Percentiles rank a stretch among this genome's conserved stretches.
phyloP scores from a whole-genome alignment of 1,140 invertebrate genomes.

The Stegodyphus mimosarum region DNA sequence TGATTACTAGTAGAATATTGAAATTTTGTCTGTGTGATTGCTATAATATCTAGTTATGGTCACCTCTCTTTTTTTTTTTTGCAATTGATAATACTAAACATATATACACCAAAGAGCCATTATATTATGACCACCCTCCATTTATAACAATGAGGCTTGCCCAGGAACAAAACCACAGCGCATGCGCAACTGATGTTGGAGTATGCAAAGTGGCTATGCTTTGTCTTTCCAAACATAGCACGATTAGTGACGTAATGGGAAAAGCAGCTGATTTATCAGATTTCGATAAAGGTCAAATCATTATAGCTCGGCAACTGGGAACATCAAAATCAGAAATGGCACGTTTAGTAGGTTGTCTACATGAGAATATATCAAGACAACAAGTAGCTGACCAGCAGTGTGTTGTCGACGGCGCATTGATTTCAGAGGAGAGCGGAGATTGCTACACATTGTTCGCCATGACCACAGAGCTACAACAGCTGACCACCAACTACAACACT shows the following conservation, averaged over 20 bases:
- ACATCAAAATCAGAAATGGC: constrained; percentile 1
- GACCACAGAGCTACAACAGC: constrained; percentile 4
- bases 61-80: too few species aligned
- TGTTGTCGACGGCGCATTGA: neutral
- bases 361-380: neutral
- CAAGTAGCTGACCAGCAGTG: neutral
- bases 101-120: constrained; percentile 5
- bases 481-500: constrained; percentile 5
- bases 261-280: constrained; percentile 19
- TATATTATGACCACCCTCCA: constrained; percentile 10
- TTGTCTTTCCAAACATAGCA: constrained; percentile 9
- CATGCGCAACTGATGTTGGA: neutral
- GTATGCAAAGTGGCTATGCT: constrained; percentile 4
- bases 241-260: constrained; percentile 15
- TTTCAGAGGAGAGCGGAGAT: constrained; percentile 15
- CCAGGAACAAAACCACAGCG: constrained; percentile 5
- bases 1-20: too few species aligned
- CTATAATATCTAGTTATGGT: too few species aligned
- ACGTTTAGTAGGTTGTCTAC: neutral
- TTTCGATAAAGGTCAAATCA: constrained; percentile 4
- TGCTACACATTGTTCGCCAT: constrained; percentile 9
- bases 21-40: too few species aligned
- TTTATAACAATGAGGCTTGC: constrained; percentile 7
- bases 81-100: too few species aligned
- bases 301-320: constrained; percentile 15